A percentile compares a stretch with the other conserved stretches of the same genome.
Conservation (phyloP, 2,888 invertebrate genomes). For the Drosophila flavopinicola region DNA sequence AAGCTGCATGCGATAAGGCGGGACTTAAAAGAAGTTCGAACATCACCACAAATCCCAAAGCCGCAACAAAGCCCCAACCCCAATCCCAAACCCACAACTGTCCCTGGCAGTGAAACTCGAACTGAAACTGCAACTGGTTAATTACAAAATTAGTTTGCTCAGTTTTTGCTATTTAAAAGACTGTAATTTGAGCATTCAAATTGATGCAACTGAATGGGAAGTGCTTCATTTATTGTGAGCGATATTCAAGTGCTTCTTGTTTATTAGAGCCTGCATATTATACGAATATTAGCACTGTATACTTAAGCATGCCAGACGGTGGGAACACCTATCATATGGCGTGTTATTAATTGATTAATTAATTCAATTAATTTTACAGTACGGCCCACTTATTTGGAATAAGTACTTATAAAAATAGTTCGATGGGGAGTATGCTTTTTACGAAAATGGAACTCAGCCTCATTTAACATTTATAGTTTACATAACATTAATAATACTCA, state of each 20-base stretch:
- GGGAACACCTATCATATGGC: neutral
- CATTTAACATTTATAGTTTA: no score
- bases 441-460: no score
- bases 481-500: no score
- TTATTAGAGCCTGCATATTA: neutral
- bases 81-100: neutral
- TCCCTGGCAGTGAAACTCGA: neutral
- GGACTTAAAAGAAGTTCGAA: slow-evolving; percentile 1
- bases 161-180: slow-evolving; percentile 1
- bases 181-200: slow-evolving; percentile 3
- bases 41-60: neutral
- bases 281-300: no score
- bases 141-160: neutral
- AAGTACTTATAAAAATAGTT: no score
- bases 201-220: neutral
- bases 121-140: neutral
- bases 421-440: no score
- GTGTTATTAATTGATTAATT: no score
- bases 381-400: no score
- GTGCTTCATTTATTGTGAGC: neutral
- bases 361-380: no score
- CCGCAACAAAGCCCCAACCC: no score
- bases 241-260: no score
- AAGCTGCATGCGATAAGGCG: slow-evolving; percentile 24
- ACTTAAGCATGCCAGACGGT: no score